Conservation (phyloP, 2,797 vertebrate species). For the Sebastes melanostomus region DNA sequence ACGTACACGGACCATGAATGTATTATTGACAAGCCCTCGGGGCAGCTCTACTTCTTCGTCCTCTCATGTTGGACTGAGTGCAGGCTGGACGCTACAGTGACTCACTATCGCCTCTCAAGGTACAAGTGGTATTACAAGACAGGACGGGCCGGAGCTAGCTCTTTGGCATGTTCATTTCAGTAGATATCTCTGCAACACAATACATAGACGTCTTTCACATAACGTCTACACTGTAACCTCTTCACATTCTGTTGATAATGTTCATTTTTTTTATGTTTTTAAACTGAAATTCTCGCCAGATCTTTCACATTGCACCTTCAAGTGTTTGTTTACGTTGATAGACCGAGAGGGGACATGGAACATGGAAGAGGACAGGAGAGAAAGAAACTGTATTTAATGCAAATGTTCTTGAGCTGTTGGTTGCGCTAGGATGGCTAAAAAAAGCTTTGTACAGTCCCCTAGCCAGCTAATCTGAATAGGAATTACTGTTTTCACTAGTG, state of each 20-base stretch:
- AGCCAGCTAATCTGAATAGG: background rate
- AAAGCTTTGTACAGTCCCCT: background rate
- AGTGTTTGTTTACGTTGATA: too few relatives aligned
- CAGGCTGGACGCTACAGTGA: background rate
- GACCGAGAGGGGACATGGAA: background rate
- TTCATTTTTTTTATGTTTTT: too few relatives aligned
- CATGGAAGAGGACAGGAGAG: background rate
- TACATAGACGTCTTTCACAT: too few relatives aligned
- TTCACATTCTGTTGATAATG: too few relatives aligned
- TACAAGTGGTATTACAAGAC: background rate
- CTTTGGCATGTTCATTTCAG: too few relatives aligned
- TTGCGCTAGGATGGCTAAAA: background rate
- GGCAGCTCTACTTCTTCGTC: background rate
- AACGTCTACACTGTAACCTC: too few relatives aligned
- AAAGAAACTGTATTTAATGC: background rate
- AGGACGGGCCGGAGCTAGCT: too few relatives aligned
- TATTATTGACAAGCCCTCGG: background rate
- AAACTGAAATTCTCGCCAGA: too few relatives aligned
- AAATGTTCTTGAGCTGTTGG: background rate
- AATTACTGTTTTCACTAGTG: background rate
- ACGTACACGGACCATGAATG: background rate
- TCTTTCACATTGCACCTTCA: background rate
- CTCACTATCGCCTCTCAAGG: background rate
- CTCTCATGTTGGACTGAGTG: background rate
- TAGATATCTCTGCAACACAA: too few relatives aligned